Conservation (phyloP, 1,140 invertebrate species). For the Listronotus bonariensis region DNA sequence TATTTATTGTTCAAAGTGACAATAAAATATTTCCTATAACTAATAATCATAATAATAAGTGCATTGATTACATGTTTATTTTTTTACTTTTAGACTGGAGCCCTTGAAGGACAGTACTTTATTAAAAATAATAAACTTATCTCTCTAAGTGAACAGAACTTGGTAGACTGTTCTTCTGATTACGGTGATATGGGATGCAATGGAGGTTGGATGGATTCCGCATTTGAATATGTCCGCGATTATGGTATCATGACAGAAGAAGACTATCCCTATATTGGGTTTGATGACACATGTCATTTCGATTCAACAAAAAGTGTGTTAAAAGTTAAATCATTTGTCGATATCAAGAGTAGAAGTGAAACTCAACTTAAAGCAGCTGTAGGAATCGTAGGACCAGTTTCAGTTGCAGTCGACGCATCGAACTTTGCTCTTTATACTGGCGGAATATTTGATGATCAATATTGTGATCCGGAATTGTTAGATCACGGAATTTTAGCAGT, state of each 20-base stretch:
- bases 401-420: conserved; percentile 87
- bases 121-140: too few relatives aligned
- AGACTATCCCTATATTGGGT: conserved; percentile 19
- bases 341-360: conserved; percentile 13
- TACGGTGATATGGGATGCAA: conserved; percentile 24
- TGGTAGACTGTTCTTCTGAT: neutral
- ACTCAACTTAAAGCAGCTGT: conserved; percentile 17
- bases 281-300: neutral
- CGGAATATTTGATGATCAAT: conserved; percentile 29
- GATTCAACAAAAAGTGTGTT: conserved; percentile 1
- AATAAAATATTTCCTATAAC: too few relatives aligned
- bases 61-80: too few relatives aligned
- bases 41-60: too few relatives aligned
- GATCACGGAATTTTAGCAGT: conserved; percentile 41
- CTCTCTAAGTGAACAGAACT: too few relatives aligned
- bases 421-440: conserved; percentile 29
- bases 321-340: conserved; percentile 10
- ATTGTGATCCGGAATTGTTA: conserved; percentile 10
- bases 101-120: too few relatives aligned
- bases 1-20: too few relatives aligned
- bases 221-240: conserved; percentile 19
- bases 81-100: too few relatives aligned
- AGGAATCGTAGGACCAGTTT: conserved; percentile 65
- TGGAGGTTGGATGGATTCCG: conserved; percentile 21
- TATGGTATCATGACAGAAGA: conserved; percentile 23